Evolutionary conservation across 2,888 invertebrate genomes (phyloP), one percentile per base, ranked within the genome.

Genomic region (Andrena bucephala): DNA sequence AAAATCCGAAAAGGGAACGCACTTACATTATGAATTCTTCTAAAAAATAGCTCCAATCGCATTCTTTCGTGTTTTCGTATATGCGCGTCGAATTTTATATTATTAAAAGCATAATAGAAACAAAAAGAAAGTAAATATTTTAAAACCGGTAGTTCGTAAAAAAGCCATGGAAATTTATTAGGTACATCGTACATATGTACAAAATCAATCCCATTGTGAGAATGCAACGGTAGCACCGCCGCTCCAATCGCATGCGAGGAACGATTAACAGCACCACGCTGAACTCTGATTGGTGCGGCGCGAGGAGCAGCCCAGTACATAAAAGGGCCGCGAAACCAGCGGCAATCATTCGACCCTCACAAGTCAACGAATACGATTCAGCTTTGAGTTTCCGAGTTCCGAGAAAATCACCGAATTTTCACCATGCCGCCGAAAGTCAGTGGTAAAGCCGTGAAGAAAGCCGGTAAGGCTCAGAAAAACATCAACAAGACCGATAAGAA

Each of bases 401-500:
- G 16, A 42, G n/a, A 71, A 50, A 3, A 2, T 7, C 5, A 10
- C 13, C 20, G n/a, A 24, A 42, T 2, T 59, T 7, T 57, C 13
- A 66, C 1, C 31, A 86, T 86, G 90, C 81, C 90, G 13, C 90
- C 90, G 0, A 89, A 90, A 71, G 80, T 87, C 5, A 89, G 88
- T 54, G 90, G 90, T 6, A 89, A 90, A 75, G 81, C 86, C 36
- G 76, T 86, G 60, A 87, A 87, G 65, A 87, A 87, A 24, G 86
- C 87, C 29, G 81, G 86, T 0, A 94, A 94, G 81, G 89, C 90
- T 3, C 94, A 94, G 81, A 94, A 94, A 87, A 89, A 89, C 0
- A 94, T 94, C 29, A 89, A 92, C 3, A 94, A 94, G 76, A 86
- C 90, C 5, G 94, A 94, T 77, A 94, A 94, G 89, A 89, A 89